Evolutionary conservation across 2,888 invertebrate species (phyloP).

Genomic region (Atethmia centrago): DNA sequence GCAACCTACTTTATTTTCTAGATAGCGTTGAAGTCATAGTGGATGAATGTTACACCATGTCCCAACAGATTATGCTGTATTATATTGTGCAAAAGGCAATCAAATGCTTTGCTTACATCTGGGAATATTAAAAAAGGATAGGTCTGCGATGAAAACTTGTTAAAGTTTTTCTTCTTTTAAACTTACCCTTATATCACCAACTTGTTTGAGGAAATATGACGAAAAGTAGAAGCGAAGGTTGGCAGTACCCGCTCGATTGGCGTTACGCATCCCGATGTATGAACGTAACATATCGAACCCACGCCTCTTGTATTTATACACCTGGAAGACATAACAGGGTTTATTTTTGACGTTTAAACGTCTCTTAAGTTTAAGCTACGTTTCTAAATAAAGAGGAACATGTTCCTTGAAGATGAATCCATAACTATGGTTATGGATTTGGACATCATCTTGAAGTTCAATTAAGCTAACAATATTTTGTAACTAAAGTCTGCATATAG

Average conservation of each 20-base stretch:
- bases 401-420: too few species aligned
- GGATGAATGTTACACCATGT: background rate
- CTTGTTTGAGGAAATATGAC: conserved; percentile 85
- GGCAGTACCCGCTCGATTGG: conserved; percentile 71
- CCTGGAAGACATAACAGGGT: conserved; percentile 68
- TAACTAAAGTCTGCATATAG: background rate
- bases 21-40: background rate
- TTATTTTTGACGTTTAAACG: background rate
- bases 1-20: background rate
- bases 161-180: background rate
- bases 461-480: background rate
- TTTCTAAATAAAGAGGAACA: background rate
- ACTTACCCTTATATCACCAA: conserved; percentile 85
- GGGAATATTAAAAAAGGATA: background rate
- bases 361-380: background rate
- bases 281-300: conserved; percentile 81
- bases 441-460: background rate
- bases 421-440: background rate
- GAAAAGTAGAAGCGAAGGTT: conserved; percentile 86
- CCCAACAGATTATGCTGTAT: background rate
- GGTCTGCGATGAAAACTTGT: background rate
- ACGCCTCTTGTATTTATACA: conserved; percentile 84
- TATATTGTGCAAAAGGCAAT: conserved; percentile 4
- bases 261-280: conserved; percentile 76
- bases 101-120: conserved; percentile 21